These are phyloP conservation scores for Fratercula arctica DNA, from an alignment of 2,797 vertebrate genomes.

Conservation along the genomic window DNA sequence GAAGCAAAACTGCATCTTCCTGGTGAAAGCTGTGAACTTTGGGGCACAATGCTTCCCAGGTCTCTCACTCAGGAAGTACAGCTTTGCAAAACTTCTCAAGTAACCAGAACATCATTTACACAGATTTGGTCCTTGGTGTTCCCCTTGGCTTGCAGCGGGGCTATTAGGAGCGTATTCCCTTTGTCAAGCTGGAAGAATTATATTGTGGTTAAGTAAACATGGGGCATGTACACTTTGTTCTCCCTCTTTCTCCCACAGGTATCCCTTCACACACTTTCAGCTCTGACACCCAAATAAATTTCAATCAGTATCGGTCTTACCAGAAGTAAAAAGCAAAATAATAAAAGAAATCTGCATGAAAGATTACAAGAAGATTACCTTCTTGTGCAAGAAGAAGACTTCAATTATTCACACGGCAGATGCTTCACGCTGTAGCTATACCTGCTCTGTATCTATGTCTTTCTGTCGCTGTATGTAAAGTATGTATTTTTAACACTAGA, in stretches of 20 bases:
- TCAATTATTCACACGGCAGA: background rate
- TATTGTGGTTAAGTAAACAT: slow-evolving; percentile 8
- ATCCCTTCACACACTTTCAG: background rate
- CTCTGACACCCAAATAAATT: background rate
- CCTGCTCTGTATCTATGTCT: background rate
- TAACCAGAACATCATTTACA: slow-evolving; percentile 15
- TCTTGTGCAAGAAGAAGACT: background rate
- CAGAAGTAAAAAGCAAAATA: background rate
- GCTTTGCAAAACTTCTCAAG: slow-evolving; percentile 2
- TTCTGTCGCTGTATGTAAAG: background rate
- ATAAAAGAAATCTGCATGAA: background rate
- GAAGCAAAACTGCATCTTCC: background rate
- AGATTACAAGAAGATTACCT: background rate
- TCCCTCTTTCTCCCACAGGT: slow-evolving; percentile 8
- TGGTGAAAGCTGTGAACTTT: background rate
- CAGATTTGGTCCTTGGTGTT: background rate
- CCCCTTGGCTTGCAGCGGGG: background rate
- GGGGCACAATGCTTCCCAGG: background rate
- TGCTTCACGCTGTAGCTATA: background rate
- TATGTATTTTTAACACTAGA: background rate
- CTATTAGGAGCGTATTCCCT: background rate
- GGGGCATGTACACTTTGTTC: background rate
- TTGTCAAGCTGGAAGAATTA: slow-evolving; percentile 15
- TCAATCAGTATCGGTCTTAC: background rate
- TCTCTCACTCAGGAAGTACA: background rate